Evolutionary conservation across 2,113 vertebrate genomes (phyloP).

Genomic region (Ophiodon elongatus): DNA sequence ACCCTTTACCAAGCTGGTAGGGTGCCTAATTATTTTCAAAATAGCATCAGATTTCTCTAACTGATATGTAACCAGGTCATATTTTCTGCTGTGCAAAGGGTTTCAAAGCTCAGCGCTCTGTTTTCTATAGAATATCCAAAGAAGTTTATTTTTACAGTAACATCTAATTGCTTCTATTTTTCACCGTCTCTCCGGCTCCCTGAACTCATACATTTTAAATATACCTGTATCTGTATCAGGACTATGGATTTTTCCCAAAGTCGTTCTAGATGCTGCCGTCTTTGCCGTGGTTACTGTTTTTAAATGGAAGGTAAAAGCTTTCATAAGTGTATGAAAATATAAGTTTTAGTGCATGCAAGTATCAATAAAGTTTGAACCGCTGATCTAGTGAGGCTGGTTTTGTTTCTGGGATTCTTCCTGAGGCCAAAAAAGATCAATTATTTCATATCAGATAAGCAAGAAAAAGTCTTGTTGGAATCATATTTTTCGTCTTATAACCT

Average conservation of each 20-base stretch:
- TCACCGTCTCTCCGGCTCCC: not conserved
- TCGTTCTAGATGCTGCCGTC: not conserved
- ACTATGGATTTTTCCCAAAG: not conserved
- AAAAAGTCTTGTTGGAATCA: not conserved
- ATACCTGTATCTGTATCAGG: not conserved
- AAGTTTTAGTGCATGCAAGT: not conserved
- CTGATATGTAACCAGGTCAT: not conserved
- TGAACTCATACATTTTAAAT: constrained; percentile 1
- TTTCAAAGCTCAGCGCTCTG: not conserved
- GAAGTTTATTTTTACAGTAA: not conserved
- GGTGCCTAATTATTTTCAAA: not conserved
- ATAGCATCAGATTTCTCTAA: not conserved
- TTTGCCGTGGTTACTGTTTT: not conserved
- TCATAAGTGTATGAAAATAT: not conserved
- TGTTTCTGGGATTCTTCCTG: not conserved
- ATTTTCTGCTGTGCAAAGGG: not conserved
- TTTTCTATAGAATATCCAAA: not conserved
- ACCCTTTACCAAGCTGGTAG: not conserved
- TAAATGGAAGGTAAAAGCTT: not conserved
- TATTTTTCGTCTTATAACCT: not conserved
- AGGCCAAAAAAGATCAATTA: not conserved
- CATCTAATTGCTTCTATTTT: constrained; percentile 7
- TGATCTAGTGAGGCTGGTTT: not conserved
- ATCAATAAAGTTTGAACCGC: not conserved
- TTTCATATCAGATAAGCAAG: not conserved